These are phyloP conservation scores for Geotrypetes seraphini DNA, from an alignment of 2,797 vertebrate species.

Conservation along the genomic window DNA sequence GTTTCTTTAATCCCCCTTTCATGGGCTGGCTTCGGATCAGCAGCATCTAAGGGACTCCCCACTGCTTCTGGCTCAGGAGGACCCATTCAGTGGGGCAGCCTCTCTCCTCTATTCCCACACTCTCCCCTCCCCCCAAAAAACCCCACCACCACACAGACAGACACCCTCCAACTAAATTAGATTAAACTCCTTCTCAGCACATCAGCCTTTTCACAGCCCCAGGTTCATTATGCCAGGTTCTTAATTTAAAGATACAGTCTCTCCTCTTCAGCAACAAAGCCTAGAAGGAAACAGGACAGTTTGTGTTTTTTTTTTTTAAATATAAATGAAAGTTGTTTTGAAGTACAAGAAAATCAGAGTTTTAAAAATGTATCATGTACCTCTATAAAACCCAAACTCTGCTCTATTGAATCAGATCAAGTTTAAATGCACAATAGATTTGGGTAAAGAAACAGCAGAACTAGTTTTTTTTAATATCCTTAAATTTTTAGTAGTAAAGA, in stretches of 20 bases:
- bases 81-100: constrained; percentile 76
- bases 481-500: too few relatives aligned
- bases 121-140: constrained; percentile 79
- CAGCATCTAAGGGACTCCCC: constrained; percentile 79
- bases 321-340: not conserved
- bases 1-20: constrained; percentile 94
- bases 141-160: constrained; percentile 66
- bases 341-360: too few relatives aligned
- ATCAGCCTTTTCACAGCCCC: constrained; percentile 89
- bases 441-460: too few relatives aligned
- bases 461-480: too few relatives aligned
- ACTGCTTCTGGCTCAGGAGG: constrained; percentile 88
- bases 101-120: constrained; percentile 95
- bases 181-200: constrained; percentile 87
- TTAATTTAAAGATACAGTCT: constrained; percentile 53
- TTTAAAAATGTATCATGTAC: too few relatives aligned
- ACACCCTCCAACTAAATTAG: constrained; percentile 95
- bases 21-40: constrained; percentile 84
- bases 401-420: too few relatives aligned
- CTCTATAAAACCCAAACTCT: too few relatives aligned
- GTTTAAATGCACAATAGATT: too few relatives aligned
- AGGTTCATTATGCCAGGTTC: constrained; percentile 46
- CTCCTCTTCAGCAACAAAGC: not conserved
- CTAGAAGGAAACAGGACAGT: too few relatives aligned
- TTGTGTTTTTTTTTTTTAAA: not conserved